phyloP scores from a whole-genome alignment of 2,888 invertebrate genomes.

The Cactoblastis cactorum region DNA sequence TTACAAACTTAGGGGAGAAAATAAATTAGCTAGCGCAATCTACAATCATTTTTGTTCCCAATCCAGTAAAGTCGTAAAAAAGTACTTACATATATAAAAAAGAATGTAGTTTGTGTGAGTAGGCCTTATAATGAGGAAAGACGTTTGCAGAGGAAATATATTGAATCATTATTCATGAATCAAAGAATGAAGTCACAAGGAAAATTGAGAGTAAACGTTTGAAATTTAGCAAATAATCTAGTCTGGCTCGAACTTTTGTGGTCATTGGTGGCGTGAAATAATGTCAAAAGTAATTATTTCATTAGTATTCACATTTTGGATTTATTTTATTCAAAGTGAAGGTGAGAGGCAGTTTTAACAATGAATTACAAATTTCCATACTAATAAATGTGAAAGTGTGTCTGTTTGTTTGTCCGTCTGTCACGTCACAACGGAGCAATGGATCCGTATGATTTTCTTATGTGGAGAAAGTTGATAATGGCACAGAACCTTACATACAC shows the following conservation, averaged over 20 bases:
- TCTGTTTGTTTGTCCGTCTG: too few species aligned
- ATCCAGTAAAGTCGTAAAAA: too few species aligned
- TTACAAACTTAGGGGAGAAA: too few species aligned
- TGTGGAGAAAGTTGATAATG: too few species aligned
- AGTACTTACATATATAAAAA: background rate
- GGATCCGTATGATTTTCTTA: too few species aligned
- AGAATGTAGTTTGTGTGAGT: background rate
- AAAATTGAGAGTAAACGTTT: slow-evolving; percentile 16
- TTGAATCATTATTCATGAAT: slow-evolving; percentile 16
- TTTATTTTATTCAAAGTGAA: slow-evolving; percentile 39
- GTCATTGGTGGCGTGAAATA: slow-evolving; percentile 15
- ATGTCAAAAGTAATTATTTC: slow-evolving; percentile 33
- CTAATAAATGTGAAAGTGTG: too few species aligned
- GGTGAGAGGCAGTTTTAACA: slow-evolving; percentile 25
- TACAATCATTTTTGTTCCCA: too few species aligned
- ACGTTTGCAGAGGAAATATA: slow-evolving; percentile 1
- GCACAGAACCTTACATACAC: too few species aligned
- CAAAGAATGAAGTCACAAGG: slow-evolving; percentile 35
- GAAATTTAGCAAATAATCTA: slow-evolving; percentile 15
- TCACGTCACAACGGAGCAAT: too few species aligned
- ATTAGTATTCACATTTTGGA: slow-evolving; percentile 32
- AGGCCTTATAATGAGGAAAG: background rate
- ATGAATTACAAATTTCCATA: background rate
- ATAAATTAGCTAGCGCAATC: too few species aligned
- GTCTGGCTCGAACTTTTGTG: slow-evolving; percentile 13